A percentile compares a stretch with the other conserved stretches of the same genome.
These are phyloP conservation scores for Crioceris asparagi DNA, from an alignment of 2,888 invertebrate genomes.

Conservation along the genomic window DNA sequence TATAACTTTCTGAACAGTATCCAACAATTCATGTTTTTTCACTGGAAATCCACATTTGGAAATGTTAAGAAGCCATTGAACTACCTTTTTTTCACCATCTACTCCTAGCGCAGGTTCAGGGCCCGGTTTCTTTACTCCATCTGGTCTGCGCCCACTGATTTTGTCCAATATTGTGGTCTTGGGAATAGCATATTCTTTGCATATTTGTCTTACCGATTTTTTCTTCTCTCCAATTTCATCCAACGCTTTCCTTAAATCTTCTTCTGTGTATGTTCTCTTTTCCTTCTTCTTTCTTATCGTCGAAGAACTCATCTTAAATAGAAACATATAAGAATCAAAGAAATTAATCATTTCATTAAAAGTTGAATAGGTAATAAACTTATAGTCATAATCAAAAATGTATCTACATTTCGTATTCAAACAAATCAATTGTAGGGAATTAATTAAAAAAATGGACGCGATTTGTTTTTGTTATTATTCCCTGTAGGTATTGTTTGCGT, in stretches of 20 bases:
- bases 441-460: constrained; percentile 4
- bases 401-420: not conserved
- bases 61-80: constrained; percentile 5
- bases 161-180: constrained; percentile 6
- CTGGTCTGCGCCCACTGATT: constrained; percentile 6
- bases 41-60: too few species aligned
- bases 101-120: constrained; percentile 5
- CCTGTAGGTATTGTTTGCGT: constrained; percentile 5
- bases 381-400: constrained; percentile 2
- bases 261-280: too few species aligned
- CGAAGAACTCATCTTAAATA: constrained; percentile 5
- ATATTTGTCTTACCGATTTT: constrained; percentile 3
- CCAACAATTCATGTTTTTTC: too few species aligned
- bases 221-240: constrained; percentile 3
- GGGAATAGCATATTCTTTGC: constrained; percentile 4
- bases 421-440: constrained; percentile 4
- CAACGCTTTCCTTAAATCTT: not conserved
- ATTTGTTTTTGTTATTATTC: constrained; percentile 1
- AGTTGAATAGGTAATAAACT: constrained; percentile 1
- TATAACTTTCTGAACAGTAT: too few species aligned
- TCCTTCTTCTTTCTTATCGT: constrained; percentile 1
- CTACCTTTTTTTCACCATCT: constrained; percentile 5
- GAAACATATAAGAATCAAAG: constrained; percentile 2
- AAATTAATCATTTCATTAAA: constrained; percentile 3
- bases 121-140: constrained; percentile 5